phyloP scores from a whole-genome alignment of 2,113 vertebrate genomes.

The Oplegnathus fasciatus region DNA sequence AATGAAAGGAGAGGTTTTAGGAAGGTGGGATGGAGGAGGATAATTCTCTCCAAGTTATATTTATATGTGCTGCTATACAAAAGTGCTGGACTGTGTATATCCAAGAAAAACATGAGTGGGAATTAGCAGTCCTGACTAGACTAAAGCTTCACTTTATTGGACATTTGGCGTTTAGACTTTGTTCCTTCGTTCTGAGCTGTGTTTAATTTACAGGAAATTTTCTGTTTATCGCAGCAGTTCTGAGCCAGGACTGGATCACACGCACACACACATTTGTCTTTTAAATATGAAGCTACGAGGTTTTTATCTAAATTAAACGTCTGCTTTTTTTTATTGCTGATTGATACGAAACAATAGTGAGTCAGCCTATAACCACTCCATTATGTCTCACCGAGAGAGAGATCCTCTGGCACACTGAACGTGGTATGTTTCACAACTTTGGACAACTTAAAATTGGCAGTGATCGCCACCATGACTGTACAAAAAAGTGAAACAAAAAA shows the following conservation, averaged over 20 bases:
- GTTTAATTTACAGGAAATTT: constrained; percentile 57
- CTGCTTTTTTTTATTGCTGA: background rate
- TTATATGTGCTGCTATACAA: constrained; percentile 52
- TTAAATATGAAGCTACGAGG: background rate
- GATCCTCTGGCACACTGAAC: constrained; percentile 6
- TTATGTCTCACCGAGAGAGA: background rate
- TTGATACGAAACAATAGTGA: background rate
- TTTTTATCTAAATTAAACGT: constrained; percentile 34
- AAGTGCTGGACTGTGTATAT: constrained; percentile 21
- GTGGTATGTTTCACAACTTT: background rate
- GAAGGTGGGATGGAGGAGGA: constrained; percentile 19
- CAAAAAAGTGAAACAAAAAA: background rate
- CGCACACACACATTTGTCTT: constrained; percentile 8
- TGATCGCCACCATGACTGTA: background rate
- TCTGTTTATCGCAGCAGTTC: constrained; percentile 61
- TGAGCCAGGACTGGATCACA: background rate
- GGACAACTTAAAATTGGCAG: background rate
- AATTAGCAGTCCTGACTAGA: constrained; percentile 44
- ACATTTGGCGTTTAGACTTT: constrained; percentile 69
- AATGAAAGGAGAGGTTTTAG: background rate
- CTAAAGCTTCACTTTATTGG: constrained; percentile 70
- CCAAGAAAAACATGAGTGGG: constrained; percentile 60
- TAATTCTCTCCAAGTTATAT: constrained; percentile 39
- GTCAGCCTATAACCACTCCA: background rate
- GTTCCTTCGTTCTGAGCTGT: constrained; percentile 36